Conservation (phyloP, 2,113 vertebrate species). For the Ibidorhyncha struthersii region DNA sequence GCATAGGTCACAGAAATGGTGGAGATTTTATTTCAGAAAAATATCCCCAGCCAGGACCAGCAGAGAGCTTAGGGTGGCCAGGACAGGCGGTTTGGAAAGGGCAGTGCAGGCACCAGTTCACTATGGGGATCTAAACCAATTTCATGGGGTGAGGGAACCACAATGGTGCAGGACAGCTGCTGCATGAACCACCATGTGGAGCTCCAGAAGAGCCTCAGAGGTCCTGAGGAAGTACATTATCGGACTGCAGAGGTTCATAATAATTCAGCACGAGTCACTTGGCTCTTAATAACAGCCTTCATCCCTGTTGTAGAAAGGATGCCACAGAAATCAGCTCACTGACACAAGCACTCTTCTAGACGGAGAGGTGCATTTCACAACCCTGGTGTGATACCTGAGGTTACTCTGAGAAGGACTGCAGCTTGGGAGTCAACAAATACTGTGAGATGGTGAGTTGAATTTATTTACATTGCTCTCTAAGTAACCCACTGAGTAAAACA, state of each 20-base stretch:
- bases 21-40: background rate
- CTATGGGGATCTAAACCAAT: accelerated
- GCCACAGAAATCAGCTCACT: background rate
- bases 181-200: accelerated
- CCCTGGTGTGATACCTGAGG: background rate
- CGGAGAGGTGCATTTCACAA: accelerated
- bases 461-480: background rate
- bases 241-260: background rate
- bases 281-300: background rate
- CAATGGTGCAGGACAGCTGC: accelerated
- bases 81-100: accelerated
- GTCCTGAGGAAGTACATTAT: background rate
- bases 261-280: too few relatives aligned
- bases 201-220: background rate
- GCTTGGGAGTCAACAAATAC: background rate
- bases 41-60: too few relatives aligned
- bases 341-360: accelerated
- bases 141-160: background rate
- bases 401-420: background rate
- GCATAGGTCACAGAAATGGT: accelerated
- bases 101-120: too few relatives aligned
- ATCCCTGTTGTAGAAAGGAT: background rate
- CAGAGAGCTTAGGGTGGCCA: background rate
- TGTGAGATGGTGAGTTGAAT: background rate
- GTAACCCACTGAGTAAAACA: background rate